Percentiles rank a stretch among this genome's conserved stretches.
These are phyloP conservation scores for Ostrea denselamellosa DNA, from an alignment of 1,140 invertebrate genomes.

Conservation along the genomic window DNA sequence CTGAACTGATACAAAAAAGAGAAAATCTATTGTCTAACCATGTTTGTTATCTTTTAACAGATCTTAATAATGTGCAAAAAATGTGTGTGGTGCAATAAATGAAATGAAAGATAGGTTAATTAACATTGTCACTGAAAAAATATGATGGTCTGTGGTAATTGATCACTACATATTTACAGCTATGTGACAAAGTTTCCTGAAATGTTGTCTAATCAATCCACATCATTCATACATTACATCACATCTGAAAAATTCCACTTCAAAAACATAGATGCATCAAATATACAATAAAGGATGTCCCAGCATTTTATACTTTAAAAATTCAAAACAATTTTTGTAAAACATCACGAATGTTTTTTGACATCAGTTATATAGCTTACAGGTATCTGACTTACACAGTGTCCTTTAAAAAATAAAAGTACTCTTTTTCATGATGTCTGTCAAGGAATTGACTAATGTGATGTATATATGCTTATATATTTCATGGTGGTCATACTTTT, in stretches of 20 bases:
- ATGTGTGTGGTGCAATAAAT: neutral
- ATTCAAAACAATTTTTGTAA: neutral
- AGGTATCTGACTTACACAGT: neutral
- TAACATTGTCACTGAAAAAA: neutral
- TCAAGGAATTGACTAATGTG: neutral
- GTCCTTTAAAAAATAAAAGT: neutral
- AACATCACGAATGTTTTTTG: neutral
- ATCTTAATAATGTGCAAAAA: neutral
- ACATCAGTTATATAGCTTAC: neutral
- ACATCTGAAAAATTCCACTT: neutral
- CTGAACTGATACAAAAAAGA: neutral
- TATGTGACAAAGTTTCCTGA: neutral
- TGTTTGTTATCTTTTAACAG: neutral
- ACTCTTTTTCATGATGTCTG: neutral
- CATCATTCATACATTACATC: constrained; percentile 9
- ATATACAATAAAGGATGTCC: neutral
- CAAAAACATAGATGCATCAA: neutral
- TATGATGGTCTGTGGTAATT: neutral
- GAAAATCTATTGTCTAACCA: neutral
- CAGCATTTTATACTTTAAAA: neutral
- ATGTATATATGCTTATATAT: neutral
- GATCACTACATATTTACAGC: neutral
- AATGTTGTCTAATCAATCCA: neutral
- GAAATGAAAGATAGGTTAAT: neutral
- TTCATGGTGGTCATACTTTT: neutral